Evolutionary conservation across 2,113 vertebrate genomes (phyloP).

Genomic region (cat (Felis catus)): F.catus_Fca126_mat1.0 CM031425.1:7499501-7500000

Average conservation of each 20-base stretch:
- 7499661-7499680: not conserved
- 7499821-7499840: not conserved
- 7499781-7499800: not conserved
- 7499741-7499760: fast-evolving
- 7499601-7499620: not conserved
- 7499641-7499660: not conserved
- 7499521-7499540: not conserved
- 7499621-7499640: not conserved
- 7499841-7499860: not conserved
- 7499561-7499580: not conserved
- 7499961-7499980: not conserved
- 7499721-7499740: not conserved
- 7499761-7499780: too few species aligned
- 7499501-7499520: slow-evolving; percentile 26
- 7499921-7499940: too few species aligned
- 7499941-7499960: not conserved
- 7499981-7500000: not conserved
- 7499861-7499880: too few species aligned
- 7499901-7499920: not conserved
- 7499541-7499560: not conserved
- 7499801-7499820: not conserved
- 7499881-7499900: fast-evolving
- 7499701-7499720: not conserved
- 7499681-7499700: not conserved
- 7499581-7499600: not conserved